Evolutionary conservation across 30 jellyfish, hydroid and myxozoan species (phyloP).

Genomic region (Hydractinia symbiolongicarpus): DNA sequence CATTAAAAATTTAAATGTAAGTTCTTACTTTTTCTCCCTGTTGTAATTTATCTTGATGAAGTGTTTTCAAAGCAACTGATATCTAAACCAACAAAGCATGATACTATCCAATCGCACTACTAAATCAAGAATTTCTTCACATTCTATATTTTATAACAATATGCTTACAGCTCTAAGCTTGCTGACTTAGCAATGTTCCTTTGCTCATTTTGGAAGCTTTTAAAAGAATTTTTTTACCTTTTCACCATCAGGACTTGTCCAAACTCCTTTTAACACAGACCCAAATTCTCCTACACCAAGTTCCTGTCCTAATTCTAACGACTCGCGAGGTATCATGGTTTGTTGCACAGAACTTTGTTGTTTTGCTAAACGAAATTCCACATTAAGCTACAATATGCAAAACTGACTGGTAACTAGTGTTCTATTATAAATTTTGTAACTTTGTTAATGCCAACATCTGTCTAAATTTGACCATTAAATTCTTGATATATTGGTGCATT

Average conservation of each 20-base stretch:
- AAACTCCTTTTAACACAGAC: slow-evolving; percentile 81
- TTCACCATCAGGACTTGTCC: slow-evolving; percentile 73
- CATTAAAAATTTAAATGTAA: too few species aligned
- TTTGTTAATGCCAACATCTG: too few species aligned
- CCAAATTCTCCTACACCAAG: slow-evolving; percentile 98
- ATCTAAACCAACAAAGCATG: slow-evolving; percentile 27
- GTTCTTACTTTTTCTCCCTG: slow-evolving; percentile 85
- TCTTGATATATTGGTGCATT: too few species aligned
- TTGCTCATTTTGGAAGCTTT: too few species aligned
- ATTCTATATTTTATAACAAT: too few species aligned
- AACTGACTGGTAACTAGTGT: too few species aligned
- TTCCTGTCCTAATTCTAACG: slow-evolving; percentile 72
- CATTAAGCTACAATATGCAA: too few species aligned
- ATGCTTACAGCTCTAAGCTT: too few species aligned
- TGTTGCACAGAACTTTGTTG: slow-evolving; percentile 36
- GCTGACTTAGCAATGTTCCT: too few species aligned
- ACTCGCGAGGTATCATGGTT: slow-evolving; percentile 57
- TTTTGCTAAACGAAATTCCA: not conserved
- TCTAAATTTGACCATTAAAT: too few species aligned
- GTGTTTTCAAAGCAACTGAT: slow-evolving; percentile 78
- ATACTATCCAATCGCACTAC: too few species aligned
- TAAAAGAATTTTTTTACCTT: slow-evolving; percentile 41
- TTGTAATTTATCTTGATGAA: slow-evolving; percentile 74
- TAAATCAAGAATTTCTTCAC: not conserved
- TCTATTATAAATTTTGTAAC: too few species aligned